Conservation (phyloP, 2,888 invertebrate species). For the Hypsopygia costalis region DNA sequence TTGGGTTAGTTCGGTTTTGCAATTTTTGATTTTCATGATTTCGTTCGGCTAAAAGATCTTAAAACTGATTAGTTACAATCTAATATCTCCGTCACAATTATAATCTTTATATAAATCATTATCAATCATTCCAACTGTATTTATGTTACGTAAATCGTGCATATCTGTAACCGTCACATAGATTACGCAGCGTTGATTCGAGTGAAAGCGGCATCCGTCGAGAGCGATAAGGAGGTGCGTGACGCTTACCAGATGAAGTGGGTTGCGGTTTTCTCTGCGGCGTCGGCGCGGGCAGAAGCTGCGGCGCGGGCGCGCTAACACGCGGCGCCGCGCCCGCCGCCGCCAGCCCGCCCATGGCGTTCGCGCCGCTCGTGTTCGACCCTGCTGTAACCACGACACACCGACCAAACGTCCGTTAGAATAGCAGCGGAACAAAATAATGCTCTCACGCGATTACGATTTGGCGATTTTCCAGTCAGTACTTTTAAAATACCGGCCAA, state of each 20-base stretch:
- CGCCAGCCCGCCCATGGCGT: slow-evolving; percentile 18
- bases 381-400: slow-evolving; percentile 11
- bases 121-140: too few relatives aligned
- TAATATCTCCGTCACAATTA: too few relatives aligned
- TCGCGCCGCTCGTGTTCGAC: slow-evolving; percentile 22
- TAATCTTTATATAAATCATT: too few relatives aligned
- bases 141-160: too few relatives aligned
- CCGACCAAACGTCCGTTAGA: not conserved
- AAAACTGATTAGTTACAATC: too few relatives aligned
- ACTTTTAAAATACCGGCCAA: not conserved
- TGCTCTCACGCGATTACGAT: not conserved
- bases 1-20: too few relatives aligned
- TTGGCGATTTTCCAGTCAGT: not conserved
- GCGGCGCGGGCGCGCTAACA: slow-evolving; percentile 16
- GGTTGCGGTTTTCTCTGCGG: slow-evolving; percentile 43
- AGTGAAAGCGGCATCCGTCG: too few relatives aligned
- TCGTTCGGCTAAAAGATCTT: too few relatives aligned
- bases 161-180: too few relatives aligned
- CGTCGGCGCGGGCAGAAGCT: slow-evolving; percentile 19
- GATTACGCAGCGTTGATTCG: too few relatives aligned
- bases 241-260: slow-evolving; percentile 57
- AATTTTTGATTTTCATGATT: too few relatives aligned
- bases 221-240: not conserved
- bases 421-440: not conserved
- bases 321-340: slow-evolving; percentile 17